A percentile compares a stretch with the other conserved stretches of the same genome.
Evolutionary conservation across 1,140 invertebrate species (phyloP).

Genomic region (Drosophila trapezifrons): DNA sequence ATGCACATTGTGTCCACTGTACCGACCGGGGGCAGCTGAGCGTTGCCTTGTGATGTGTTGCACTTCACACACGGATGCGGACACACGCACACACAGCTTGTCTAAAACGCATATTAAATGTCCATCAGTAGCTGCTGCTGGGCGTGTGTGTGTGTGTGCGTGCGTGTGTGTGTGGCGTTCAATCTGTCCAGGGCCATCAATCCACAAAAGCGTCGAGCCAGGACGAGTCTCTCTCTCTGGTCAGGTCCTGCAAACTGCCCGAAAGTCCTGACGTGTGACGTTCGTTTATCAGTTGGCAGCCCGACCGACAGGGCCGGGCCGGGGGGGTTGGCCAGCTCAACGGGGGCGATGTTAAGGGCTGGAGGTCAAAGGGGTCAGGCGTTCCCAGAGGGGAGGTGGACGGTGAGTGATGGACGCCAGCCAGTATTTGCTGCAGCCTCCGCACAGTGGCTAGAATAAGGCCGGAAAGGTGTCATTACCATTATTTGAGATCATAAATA

Average conservation of each 20-base stretch:
- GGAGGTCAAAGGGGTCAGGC: slow-evolving; percentile 9
- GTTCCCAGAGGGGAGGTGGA: neutral
- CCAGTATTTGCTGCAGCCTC: slow-evolving; percentile 3
- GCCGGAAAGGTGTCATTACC: neutral
- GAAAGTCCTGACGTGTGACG: slow-evolving; percentile 72
- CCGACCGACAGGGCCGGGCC: no score
- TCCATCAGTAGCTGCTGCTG: slow-evolving; percentile 54
- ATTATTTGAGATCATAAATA: neutral
- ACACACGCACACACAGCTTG: slow-evolving; percentile 40
- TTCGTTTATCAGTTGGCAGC: slow-evolving; percentile 75
- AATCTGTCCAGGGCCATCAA: slow-evolving; percentile 76
- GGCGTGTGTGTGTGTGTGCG: neutral
- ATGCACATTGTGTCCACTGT: slow-evolving; percentile 1
- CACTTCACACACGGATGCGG: slow-evolving; percentile 46
- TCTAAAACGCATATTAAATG: slow-evolving; percentile 79
- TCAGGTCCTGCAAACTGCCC: slow-evolving; percentile 39
- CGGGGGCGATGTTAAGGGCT: slow-evolving; percentile 8
- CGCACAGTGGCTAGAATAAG: slow-evolving; percentile 13
- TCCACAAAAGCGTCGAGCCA: slow-evolving; percentile 73
- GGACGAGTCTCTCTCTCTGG: slow-evolving; percentile 31
- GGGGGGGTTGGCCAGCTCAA: neutral
- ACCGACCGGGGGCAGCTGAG: slow-evolving; percentile 22
- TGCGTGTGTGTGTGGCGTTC: slow-evolving; percentile 47
- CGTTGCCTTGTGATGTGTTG: slow-evolving; percentile 43
- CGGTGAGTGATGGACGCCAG: slow-evolving; percentile 57